Evolutionary conservation across 30 jellyfish, hydroid and myxozoan species (phyloP).

Genomic region (Rhopilema esculentum): DNA sequence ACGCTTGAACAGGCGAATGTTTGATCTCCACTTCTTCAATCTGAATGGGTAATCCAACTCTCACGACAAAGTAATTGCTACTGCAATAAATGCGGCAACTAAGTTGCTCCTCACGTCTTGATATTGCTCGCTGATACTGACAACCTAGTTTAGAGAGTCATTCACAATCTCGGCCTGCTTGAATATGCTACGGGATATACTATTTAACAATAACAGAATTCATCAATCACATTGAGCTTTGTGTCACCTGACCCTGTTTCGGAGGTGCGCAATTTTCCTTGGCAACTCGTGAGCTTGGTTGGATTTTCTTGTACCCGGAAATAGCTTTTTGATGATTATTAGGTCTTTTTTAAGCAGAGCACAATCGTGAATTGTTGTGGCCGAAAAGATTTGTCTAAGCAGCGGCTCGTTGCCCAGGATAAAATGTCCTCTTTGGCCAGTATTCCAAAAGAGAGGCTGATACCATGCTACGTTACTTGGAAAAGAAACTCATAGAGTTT

Average conservation of each 20-base stretch:
- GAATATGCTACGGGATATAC: no score
- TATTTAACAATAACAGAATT: neutral
- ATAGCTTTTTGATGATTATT: conserved; percentile 24
- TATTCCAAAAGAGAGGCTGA: no score
- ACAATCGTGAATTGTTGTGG: neutral
- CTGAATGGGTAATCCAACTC: neutral
- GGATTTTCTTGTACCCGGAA: conserved; percentile 59
- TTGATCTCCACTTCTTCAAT: neutral
- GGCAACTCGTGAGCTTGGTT: conserved; percentile 57
- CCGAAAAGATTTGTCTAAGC: neutral
- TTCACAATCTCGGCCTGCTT: no score
- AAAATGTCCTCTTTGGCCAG: no score
- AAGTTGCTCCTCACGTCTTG: neutral
- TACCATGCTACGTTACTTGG: no score
- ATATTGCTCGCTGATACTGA: no score
- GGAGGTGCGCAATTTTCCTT: neutral
- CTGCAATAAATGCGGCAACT: neutral
- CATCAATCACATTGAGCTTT: neutral
- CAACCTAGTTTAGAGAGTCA: no score
- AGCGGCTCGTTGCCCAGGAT: neutral
- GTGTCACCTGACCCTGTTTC: conserved; percentile 35
- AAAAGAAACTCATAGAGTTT: no score
- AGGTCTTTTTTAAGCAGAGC: neutral
- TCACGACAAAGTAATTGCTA: neutral
- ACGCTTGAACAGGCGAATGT: neutral